Percentiles rank a stretch among this genome's conserved stretches.
phyloP scores from a whole-genome alignment of 1,140 invertebrate species.

The Saxidomus purpurata region DNA sequence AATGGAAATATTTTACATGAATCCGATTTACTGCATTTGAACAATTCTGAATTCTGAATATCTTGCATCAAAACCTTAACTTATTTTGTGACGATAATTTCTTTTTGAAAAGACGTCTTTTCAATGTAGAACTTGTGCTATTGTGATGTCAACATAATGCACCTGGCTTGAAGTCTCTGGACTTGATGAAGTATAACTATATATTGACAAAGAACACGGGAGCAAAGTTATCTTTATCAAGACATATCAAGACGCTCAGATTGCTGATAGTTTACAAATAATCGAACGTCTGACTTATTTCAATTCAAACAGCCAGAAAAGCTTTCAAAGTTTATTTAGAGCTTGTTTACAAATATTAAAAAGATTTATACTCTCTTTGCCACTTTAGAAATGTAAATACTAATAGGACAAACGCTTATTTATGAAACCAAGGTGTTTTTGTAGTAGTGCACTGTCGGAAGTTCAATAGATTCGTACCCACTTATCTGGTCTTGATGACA shows the following conservation, averaged over 20 bases:
- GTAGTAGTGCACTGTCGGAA: background rate
- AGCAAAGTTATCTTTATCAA: background rate
- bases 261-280: slow-evolving; percentile 30
- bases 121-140: too few species aligned
- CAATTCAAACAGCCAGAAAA: slow-evolving; percentile 31
- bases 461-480: slow-evolving; percentile 33
- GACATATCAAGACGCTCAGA: background rate
- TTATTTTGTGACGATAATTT: too few species aligned
- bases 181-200: too few species aligned
- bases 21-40: too few species aligned
- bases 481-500: slow-evolving; percentile 1
- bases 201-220: background rate
- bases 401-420: background rate
- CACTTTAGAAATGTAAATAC: slow-evolving; percentile 29
- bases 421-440: background rate
- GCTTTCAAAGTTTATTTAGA: background rate
- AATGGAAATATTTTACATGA: too few species aligned
- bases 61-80: too few species aligned
- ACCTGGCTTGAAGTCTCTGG: too few species aligned
- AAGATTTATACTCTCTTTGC: slow-evolving; percentile 30
- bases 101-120: too few species aligned
- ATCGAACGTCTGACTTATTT: slow-evolving; percentile 27
- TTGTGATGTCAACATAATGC: too few species aligned
- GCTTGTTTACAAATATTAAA: slow-evolving; percentile 48
- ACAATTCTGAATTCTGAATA: too few species aligned